Evolutionary conservation across 2,888 invertebrate genomes (phyloP), one percentile per base, ranked within the genome.

Genomic region (Gortyna flavago): DNA sequence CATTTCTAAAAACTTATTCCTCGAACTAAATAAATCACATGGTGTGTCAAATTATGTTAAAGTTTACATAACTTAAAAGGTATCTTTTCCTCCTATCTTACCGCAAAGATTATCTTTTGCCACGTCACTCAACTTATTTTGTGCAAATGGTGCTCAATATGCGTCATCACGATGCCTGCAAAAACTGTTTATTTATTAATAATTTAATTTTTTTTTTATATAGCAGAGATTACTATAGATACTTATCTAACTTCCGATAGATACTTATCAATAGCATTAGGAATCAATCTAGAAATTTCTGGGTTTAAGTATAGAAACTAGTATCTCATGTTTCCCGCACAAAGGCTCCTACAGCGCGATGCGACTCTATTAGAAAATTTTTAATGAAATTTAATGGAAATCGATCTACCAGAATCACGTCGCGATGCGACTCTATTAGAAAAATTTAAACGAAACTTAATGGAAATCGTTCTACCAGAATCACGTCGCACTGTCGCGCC

Each of bases 11-110:
- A 57, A 29, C 13, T 13, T 51, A 54, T 71, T 80, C 66, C 11
- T n/a, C 8, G 78, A 69, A 69, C 11, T 57, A 68, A 44, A 18
- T 32, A 57, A 48, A 38, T 67, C 32, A 76, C 4, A 62, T 3
- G n/a, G 7, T 18, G 0, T 11, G 32, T 41, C 1, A 44, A 68
- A 74, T 29, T 73, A 61, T n/a, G 32, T 41, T 13, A 38, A 72
- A 51, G 67, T 64, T 51, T 80, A 54, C 66, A 48, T 41, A 70
- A 80, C 70, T 84, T 71, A 79, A 72, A 80, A 59, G 57, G 72
- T 80, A 81, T 85, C 68, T 80, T 80, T 81, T 66, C 80, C 80
- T 85, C 25, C 32, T 85, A 72, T 72, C 62, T 72, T 65, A 59
- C 65, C 29, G 66, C 61, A 84, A 84, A 80, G 67, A 72, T 81